Conservation (phyloP, 1,140 invertebrate species). For the Branchinecta lindahli region DNA sequence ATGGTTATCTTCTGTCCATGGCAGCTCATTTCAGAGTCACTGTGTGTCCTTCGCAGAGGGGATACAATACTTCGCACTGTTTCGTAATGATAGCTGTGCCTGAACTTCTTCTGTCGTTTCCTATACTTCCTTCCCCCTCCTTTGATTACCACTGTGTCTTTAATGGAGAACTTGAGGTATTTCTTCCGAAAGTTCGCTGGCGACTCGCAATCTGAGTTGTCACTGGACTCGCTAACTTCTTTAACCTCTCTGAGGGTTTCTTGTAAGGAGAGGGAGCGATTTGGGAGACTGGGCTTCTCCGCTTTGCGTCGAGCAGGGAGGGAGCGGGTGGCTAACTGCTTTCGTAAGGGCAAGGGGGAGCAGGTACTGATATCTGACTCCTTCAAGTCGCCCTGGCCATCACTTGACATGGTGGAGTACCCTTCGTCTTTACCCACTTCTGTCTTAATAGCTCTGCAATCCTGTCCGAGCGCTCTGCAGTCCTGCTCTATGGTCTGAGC, state of each 20-base stretch:
- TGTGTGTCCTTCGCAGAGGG: background rate
- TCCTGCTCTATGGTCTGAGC: too few relatives aligned
- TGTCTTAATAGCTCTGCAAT: too few relatives aligned
- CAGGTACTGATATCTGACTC: constrained; percentile 29
- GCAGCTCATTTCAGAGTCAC: background rate
- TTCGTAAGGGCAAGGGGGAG: constrained; percentile 15
- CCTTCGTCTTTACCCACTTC: constrained; percentile 51
- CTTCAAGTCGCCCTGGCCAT: constrained; percentile 53
- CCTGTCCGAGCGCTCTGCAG: too few relatives aligned
- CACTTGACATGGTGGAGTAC: constrained; percentile 76
- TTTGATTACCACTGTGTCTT: background rate
- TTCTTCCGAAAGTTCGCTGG: background rate
- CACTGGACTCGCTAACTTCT: constrained; percentile 42
- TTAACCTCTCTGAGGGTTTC: constrained; percentile 45
- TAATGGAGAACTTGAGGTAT: background rate
- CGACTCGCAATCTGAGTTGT: constrained; percentile 22
- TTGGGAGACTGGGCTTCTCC: constrained; percentile 11
- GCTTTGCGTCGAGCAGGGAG: background rate
- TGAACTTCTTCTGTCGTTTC: background rate
- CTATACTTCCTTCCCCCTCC: background rate
- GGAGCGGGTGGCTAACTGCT: background rate
- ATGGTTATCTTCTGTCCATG: background rate
- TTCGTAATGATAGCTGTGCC: background rate
- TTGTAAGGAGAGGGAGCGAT: constrained; percentile 20
- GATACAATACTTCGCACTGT: background rate